These are phyloP conservation scores for Vulpes ferrilata DNA, from an alignment of 2,113 vertebrate species.

Conservation along the genomic window DNA sequence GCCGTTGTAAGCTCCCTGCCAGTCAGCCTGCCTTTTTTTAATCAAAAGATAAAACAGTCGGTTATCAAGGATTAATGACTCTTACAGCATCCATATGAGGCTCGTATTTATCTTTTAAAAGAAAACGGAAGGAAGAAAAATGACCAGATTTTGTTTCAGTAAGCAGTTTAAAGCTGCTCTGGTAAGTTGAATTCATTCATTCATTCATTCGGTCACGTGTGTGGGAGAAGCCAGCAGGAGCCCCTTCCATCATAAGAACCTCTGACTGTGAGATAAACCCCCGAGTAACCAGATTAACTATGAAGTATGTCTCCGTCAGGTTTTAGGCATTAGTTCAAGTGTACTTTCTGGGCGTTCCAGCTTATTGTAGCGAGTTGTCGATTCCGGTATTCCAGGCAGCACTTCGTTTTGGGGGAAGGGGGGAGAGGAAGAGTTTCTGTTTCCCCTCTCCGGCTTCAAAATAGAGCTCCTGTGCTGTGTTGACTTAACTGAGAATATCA, in stretches of 20 bases:
- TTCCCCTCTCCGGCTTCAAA: conserved; percentile 7
- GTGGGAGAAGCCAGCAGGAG: conserved; percentile 87
- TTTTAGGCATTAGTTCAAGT: conserved; percentile 85
- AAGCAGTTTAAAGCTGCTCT: conserved; percentile 89
- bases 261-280: conserved; percentile 90
- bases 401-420: background rate
- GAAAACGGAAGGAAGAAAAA: conserved; percentile 84
- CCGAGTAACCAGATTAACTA: conserved; percentile 88
- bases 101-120: conserved; percentile 82
- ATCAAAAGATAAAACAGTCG: conserved; percentile 73
- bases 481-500: conserved; percentile 77
- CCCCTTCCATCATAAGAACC: conserved; percentile 86
- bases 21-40: conserved; percentile 62
- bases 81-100: conserved; percentile 75
- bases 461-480: conserved; percentile 2
- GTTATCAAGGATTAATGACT: conserved; percentile 84
- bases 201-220: conserved; percentile 87
- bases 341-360: conserved; percentile 62
- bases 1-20: conserved; percentile 31
- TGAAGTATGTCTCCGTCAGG: conserved; percentile 86
- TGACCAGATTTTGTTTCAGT: conserved; percentile 87
- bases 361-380: conserved; percentile 65
- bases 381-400: conserved; percentile 68
- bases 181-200: conserved; percentile 87
- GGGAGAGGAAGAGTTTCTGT: conserved; percentile 47